Base-by-base conservation (phyloP, 2,888 invertebrate genomes). In the Chymomyza fuscimana region DNA sequence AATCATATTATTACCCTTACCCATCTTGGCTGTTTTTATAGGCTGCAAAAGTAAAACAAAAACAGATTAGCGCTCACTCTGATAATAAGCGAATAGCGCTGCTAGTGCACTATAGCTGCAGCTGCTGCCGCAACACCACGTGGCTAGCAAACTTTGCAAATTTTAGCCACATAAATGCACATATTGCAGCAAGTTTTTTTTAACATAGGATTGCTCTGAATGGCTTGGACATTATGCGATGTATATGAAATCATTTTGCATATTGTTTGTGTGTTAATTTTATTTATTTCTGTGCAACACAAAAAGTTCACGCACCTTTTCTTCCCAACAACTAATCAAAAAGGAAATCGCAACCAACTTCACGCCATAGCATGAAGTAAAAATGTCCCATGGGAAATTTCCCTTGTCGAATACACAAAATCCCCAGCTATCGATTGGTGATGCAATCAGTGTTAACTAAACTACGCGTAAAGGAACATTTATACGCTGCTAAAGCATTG, bases 1-100 rank as follows among this genome's bases (percentile, higher is more conserved):
- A 92, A 99, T 97, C 96, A 99, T 97, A 94, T 98, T 98, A 94
- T 99, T 99, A 90, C 98, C 95, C 93, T 97, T 98, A 90, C 94
- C 95, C 94, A 94, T 95, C 90, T 93, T 89, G 87, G 89, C 84
- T 89, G 83, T 82, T 87, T 90, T 69, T 67, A 62, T 78, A 82
- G 73, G 82, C 84, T 89, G 79, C 58, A 75, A 78, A n/a, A 6
- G 5, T 19, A 61, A 29, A 62, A 63, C 52, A 70, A 74, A 69
- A 62, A 64, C 64, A 62, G 5, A 50, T 25, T 51, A 66, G 51
- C 36, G 25, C 12, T n/a, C 25, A 67, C 65, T 19, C 4, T 25
- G 36, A 63, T 22, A 67, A 72, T 88, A 87, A 85, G 85, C 82
- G 78, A 76, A 46, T 54, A 61, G 61, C 9, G 32, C 7, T 32